Base-by-base conservation (phyloP, 1,140 invertebrate genomes). In the Lucilia cuprina region DNA sequence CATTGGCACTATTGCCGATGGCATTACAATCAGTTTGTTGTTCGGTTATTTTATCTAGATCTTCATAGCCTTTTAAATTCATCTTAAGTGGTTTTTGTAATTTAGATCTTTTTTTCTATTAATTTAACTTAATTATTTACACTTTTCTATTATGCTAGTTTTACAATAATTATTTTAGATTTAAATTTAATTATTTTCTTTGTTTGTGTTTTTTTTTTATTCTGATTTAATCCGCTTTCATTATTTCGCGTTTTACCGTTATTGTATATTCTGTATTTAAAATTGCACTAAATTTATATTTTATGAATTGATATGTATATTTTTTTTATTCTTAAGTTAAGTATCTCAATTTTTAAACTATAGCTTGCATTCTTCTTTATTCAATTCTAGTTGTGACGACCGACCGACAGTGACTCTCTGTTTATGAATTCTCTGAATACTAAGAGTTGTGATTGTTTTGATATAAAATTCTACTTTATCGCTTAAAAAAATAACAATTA, bases 391-490 rank as follows among this genome's bases (percentile, higher is more conserved):
- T 55, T 55, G 12, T 14, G 50, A 17, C 17, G 3, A 14, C 17
- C 17, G 3, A 14, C 17, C 13, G 14, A 2, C 0, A 10, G 1
- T 70, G 65, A 5, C 65, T 70, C 65, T 70, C 55, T 60, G 55
- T 21, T 70, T 25, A 70, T 3, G 19, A 19, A 70, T 70, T 70
- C 65, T 70, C 65, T 12, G 65, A 25, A 70, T 70, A 21, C 65
- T 70, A 70, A 70, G 21, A 70, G 9, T 70, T 5, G 4, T 70
- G 13, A 17, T 17, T 60, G n/a, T 60, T 70, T 70, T 70, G 65
- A 70, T 70, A 70, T 70, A n/a, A 70, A 70, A 70, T 70, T 70
- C 65, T 70, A 70, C 65, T 70, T 70, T 70, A 70, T 70, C 65
- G 21, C 65, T 70, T 70, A 70, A 70, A 70, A 21, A 30, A 30